These are phyloP conservation scores for Bombus consobrinus DNA, from an alignment of 1,140 invertebrate genomes.

Conservation along the genomic window DNA sequence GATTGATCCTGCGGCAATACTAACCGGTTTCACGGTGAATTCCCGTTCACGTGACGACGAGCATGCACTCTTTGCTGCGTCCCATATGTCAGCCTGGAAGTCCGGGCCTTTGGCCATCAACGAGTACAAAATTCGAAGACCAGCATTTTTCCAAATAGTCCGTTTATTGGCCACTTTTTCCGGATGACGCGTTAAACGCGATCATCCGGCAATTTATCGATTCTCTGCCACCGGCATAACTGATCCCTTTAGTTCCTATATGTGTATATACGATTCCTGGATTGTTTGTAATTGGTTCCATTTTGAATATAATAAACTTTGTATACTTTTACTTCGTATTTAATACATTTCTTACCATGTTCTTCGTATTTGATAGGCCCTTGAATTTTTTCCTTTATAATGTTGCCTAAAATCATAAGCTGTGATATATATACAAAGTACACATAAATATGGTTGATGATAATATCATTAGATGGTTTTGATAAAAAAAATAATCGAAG, in stretches of 20 bases:
- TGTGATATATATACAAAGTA: no score
- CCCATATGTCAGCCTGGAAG: conserved; percentile 58
- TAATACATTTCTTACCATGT: no score
- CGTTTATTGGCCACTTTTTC: conserved; percentile 36
- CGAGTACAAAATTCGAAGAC: conserved; percentile 22
- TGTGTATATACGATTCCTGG: no score
- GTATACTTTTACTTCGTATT: no score
- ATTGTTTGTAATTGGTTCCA: no score
- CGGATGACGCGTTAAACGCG: conserved; percentile 8
- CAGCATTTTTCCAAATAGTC: conserved; percentile 10
- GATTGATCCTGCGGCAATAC: not conserved
- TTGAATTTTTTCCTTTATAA: no score
- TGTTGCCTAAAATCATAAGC: no score
- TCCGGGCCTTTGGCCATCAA: not conserved
- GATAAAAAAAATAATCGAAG: no score
- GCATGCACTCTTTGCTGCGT: conserved; percentile 30
- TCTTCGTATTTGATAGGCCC: no score
- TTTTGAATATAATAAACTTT: no score
- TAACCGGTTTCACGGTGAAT: conserved; percentile 29
- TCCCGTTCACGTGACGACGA: not conserved
- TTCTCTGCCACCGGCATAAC: not conserved
- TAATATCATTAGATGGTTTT: no score
- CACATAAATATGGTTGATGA: no score
- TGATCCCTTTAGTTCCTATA: not conserved
- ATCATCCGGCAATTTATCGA: conserved; percentile 39